Conservation (phyloP, 2,113 vertebrate genomes). For the Halichoerus grypus region DNA sequence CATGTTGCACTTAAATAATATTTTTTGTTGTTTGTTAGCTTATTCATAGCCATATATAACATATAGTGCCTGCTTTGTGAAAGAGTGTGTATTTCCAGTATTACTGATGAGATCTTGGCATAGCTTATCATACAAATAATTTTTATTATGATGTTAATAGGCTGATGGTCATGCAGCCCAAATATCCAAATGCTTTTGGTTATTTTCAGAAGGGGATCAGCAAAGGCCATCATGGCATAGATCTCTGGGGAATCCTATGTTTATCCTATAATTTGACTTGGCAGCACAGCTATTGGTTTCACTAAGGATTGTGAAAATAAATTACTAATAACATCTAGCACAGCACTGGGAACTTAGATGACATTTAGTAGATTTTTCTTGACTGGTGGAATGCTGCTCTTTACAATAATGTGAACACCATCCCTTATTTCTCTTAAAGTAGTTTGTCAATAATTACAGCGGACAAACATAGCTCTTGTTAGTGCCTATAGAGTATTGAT, state of each 20-base stretch:
- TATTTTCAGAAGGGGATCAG: constrained; percentile 39
- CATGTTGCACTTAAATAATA: constrained; percentile 36
- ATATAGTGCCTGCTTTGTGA: background rate
- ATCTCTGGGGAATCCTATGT: background rate
- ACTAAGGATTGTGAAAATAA: constrained; percentile 42
- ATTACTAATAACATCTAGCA: constrained; percentile 17
- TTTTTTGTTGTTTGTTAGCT: constrained; percentile 41
- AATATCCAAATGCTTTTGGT: background rate
- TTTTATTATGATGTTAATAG: constrained; percentile 46
- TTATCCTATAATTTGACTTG: constrained; percentile 25
- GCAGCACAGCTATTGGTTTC: constrained; percentile 44
- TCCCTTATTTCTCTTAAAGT: constrained; percentile 36
- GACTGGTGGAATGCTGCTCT: background rate
- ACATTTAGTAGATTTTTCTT: constrained; percentile 45
- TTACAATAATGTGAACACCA: background rate
- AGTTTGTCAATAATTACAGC: constrained; percentile 37
- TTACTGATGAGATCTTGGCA: constrained; percentile 23
- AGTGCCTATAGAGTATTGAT: constrained; percentile 30
- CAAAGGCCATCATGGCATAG: background rate
- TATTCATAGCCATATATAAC: background rate
- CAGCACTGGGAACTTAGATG: background rate
- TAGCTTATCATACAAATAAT: constrained; percentile 28
- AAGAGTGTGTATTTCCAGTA: background rate
- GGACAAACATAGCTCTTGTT: background rate
- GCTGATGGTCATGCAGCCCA: background rate